A percentile compares a stretch with the other conserved stretches of the same genome.
Evolutionary conservation across 1,140 invertebrate species (phyloP).

Genomic region (Andricus grossulariae): DNA sequence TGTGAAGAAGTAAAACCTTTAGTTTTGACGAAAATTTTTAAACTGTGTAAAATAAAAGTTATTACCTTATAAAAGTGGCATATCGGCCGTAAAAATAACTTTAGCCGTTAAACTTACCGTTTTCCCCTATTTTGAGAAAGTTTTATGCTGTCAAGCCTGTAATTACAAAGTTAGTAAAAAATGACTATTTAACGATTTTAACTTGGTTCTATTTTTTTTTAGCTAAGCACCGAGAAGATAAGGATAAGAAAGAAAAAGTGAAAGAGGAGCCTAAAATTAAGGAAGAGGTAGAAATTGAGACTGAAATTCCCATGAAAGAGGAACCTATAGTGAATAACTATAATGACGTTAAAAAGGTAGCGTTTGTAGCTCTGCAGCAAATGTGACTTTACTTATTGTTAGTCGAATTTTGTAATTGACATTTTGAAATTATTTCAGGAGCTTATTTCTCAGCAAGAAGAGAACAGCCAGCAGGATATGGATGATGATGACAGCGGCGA

Average conservation of each 20-base stretch:
- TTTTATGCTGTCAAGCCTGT: no score
- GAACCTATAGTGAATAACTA: conserved; percentile 43
- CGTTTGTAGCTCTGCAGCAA: neutral
- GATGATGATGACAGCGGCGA: conserved; percentile 71
- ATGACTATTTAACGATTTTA: conserved; percentile 34
- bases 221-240: conserved; percentile 71
- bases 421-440: conserved; percentile 52
- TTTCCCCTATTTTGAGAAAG: no score
- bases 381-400: neutral
- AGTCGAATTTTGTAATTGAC: conserved; percentile 4
- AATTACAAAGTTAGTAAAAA: no score
- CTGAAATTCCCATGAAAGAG: conserved; percentile 49
- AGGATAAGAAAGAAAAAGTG: conserved; percentile 66
- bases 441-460: conserved; percentile 67
- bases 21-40: no score
- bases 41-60: no score
- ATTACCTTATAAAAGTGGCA: no score
- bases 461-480: conserved; percentile 39
- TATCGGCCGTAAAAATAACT: no score
- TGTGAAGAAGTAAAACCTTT: no score
- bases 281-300: conserved; percentile 55
- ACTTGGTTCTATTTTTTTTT: conserved; percentile 32
- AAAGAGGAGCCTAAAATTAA: conserved; percentile 65
- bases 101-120: no score
- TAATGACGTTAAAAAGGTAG: conserved; percentile 66